A percentile compares a stretch with the other conserved stretches of the same genome.
Evolutionary conservation across 2,797 vertebrate genomes (phyloP).

Genomic region (Amblyraja radiata): DNA sequence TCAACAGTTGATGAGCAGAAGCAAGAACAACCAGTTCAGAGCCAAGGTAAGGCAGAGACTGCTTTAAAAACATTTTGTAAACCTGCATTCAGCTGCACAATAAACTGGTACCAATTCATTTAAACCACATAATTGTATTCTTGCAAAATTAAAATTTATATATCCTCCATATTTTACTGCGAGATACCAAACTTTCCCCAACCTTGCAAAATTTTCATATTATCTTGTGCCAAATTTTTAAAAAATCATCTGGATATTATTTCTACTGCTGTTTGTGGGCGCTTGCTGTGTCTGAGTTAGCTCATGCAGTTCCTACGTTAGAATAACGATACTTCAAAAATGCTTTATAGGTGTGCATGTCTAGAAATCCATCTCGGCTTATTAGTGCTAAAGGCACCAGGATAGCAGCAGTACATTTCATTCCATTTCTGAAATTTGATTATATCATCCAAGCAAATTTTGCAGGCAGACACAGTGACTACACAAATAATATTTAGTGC

Average conservation of each 20-base stretch:
- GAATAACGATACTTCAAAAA: background rate
- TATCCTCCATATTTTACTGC: background rate
- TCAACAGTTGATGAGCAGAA: background rate
- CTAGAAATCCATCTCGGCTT: too few relatives aligned
- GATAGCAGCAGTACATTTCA: too few relatives aligned
- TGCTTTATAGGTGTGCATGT: background rate
- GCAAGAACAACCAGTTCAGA: background rate
- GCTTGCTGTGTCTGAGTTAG: background rate
- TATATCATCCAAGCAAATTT: too few relatives aligned
- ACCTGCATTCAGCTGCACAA: background rate
- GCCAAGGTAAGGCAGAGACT: background rate
- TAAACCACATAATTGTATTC: background rate
- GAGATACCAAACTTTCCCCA: too few relatives aligned
- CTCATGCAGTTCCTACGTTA: background rate
- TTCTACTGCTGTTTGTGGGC: background rate
- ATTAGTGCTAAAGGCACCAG: too few relatives aligned
- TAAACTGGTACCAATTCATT: background rate
- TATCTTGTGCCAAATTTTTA: background rate
- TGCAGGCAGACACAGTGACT: too few relatives aligned
- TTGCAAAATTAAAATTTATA: background rate
- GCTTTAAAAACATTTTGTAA: background rate
- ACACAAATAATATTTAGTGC: too few relatives aligned
- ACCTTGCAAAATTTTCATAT: background rate
- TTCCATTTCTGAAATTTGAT: too few relatives aligned
- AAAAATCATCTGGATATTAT: background rate